Evolutionary conservation across 2,113 vertebrate species (phyloP).

Genomic region (Chlamydotis undulata): DNA sequence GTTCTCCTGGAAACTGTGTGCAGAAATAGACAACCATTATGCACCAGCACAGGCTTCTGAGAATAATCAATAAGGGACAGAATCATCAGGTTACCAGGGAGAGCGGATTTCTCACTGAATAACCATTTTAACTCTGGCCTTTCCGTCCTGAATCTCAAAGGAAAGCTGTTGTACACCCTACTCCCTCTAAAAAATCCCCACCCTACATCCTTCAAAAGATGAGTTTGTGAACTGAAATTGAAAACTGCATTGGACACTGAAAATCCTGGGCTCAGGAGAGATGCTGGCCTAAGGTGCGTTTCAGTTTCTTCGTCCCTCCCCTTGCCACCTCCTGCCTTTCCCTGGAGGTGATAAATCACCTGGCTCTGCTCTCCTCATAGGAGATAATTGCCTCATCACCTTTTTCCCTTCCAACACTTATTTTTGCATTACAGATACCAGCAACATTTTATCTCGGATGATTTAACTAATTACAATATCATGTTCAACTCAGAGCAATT

Average conservation of each 20-base stretch:
- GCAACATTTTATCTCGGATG: background rate
- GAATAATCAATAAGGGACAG: background rate
- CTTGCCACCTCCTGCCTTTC: background rate
- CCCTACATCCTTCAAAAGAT: background rate
- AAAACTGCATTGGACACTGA: background rate
- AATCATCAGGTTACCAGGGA: background rate
- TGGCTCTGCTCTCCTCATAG: background rate
- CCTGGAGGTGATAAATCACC: background rate
- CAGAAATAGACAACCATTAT: background rate
- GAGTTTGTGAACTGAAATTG: background rate
- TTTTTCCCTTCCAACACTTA: background rate
- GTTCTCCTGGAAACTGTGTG: background rate
- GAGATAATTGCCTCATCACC: background rate
- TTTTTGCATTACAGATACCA: background rate
- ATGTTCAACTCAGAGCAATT: background rate
- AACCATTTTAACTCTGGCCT: background rate
- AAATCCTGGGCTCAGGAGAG: background rate
- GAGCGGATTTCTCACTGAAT: background rate
- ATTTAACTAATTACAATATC: background rate
- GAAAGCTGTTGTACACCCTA: background rate
- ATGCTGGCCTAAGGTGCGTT: background rate
- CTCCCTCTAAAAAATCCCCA: fast-evolving
- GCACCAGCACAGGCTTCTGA: background rate
- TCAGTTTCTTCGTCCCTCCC: background rate
- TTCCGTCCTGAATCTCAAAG: background rate